Conservation (phyloP, 2,888 invertebrate genomes). For the Chrysolina americana region DNA sequence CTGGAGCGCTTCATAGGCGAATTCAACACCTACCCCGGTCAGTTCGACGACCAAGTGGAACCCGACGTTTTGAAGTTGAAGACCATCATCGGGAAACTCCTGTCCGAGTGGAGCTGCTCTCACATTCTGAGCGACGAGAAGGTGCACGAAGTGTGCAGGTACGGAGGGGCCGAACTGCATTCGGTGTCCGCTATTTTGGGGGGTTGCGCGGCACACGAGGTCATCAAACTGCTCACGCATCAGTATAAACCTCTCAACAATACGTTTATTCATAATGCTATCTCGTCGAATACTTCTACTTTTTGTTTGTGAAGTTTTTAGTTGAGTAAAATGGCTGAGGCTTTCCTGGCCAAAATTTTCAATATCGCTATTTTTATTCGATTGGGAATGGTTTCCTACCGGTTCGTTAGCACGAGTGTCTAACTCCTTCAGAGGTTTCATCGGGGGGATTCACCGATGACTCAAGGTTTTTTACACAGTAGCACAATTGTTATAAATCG, state of each 20-base stretch:
- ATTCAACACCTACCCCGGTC: conserved; percentile 92
- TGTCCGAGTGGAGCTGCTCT: conserved; percentile 89
- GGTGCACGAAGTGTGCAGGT: conserved; percentile 93
- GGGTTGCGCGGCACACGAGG: conserved; percentile 96
- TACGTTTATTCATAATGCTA: conserved; percentile 95
- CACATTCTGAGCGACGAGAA: conserved; percentile 87
- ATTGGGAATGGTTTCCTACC: too few species aligned
- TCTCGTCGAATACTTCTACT: conserved; percentile 87
- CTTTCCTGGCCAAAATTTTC: too few species aligned
- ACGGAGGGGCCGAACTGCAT: conserved; percentile 95
- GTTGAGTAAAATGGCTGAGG: too few species aligned
- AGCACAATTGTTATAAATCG: too few species aligned
- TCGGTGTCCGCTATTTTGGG: conserved; percentile 89
- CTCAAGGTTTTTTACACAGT: too few species aligned
- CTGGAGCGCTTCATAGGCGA: conserved; percentile 91
- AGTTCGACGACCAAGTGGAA: conserved; percentile 78
- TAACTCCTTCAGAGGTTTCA: too few species aligned
- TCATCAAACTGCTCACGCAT: conserved; percentile 93
- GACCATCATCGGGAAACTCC: conserved; percentile 77
- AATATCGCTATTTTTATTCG: too few species aligned
- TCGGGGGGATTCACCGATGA: too few species aligned
- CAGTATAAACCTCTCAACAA: conserved; percentile 98
- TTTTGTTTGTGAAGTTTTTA: conserved; percentile 78
- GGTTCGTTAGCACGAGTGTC: too few species aligned
- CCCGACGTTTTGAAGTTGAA: conserved; percentile 92